Conservation (phyloP, 2,797 vertebrate genomes). For the Echiichthys vipera region DNA sequence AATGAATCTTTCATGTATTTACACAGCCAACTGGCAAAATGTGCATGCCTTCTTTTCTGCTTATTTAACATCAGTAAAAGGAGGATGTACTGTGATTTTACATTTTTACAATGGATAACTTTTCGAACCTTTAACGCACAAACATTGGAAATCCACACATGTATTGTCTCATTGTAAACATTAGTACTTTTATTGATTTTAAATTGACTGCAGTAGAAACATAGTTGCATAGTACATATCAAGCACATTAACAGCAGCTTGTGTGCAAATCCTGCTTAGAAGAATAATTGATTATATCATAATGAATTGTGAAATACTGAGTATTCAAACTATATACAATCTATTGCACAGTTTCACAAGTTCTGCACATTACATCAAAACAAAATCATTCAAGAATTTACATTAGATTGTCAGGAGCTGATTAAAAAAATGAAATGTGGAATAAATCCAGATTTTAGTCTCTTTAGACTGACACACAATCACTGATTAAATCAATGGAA, state of each 20-base stretch:
- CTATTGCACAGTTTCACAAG: conserved; percentile 41
- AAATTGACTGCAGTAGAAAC: conserved; percentile 46
- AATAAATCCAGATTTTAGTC: conserved; percentile 44
- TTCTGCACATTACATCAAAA: conserved; percentile 35
- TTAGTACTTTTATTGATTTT: conserved; percentile 75
- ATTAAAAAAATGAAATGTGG: conserved; percentile 42
- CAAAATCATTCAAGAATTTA: neutral
- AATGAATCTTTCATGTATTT: neutral
- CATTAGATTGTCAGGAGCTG: conserved; percentile 29
- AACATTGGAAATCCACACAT: conserved; percentile 16
- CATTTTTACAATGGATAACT: neutral
- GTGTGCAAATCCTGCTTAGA: conserved; percentile 63
- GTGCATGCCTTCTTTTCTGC: neutral
- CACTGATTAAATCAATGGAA: neutral
- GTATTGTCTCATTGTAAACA: conserved; percentile 75
- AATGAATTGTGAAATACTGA: no score
- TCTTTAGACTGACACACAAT: conserved; percentile 27
- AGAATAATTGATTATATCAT: no score
- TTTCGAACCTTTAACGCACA: neutral
- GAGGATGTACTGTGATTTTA: neutral
- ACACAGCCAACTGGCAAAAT: neutral
- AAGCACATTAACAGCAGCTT: conserved; percentile 22
- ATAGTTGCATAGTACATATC: conserved; percentile 68
- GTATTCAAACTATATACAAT: conserved; percentile 8
- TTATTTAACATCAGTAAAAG: neutral